Conservation (phyloP, 2,797 vertebrate species). For the Peromyscus nudipes region DNA sequence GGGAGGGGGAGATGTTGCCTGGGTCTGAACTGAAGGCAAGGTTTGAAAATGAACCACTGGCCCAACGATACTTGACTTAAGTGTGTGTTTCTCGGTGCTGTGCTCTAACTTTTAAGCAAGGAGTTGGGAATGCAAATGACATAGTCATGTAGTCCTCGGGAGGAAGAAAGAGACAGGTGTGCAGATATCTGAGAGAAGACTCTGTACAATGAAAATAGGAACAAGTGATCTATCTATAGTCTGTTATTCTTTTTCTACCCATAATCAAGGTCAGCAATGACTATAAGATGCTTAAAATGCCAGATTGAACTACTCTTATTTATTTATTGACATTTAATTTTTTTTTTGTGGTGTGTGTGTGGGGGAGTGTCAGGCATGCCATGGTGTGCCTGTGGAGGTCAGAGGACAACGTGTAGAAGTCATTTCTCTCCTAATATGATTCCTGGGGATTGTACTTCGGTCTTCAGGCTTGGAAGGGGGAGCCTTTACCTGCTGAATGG, state of each 20-base stretch:
- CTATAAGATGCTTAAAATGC: neutral
- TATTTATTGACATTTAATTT: neutral
- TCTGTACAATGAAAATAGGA: neutral
- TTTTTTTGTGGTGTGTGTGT: too few species aligned
- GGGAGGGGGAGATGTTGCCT: neutral
- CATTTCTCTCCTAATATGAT: neutral
- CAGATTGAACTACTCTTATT: neutral
- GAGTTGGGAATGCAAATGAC: neutral
- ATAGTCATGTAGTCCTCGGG: neutral
- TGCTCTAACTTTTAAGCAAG: neutral
- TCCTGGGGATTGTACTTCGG: neutral
- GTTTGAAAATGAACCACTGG: neutral
- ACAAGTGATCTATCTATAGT: neutral
- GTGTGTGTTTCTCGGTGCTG: neutral
- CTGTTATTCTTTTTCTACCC: neutral
- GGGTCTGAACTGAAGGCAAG: neutral
- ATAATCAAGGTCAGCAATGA: neutral
- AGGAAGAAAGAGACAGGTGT: neutral
- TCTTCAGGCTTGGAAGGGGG: neutral
- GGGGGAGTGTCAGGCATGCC: neutral
- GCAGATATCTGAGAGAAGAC: neutral
- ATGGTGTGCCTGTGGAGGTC: neutral
- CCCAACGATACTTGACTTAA: neutral
- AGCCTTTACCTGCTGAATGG: neutral
- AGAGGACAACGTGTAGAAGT: neutral